Evolutionary conservation across 2,888 invertebrate species (phyloP).

Genomic region (Parnassius mnemosyne): DNA sequence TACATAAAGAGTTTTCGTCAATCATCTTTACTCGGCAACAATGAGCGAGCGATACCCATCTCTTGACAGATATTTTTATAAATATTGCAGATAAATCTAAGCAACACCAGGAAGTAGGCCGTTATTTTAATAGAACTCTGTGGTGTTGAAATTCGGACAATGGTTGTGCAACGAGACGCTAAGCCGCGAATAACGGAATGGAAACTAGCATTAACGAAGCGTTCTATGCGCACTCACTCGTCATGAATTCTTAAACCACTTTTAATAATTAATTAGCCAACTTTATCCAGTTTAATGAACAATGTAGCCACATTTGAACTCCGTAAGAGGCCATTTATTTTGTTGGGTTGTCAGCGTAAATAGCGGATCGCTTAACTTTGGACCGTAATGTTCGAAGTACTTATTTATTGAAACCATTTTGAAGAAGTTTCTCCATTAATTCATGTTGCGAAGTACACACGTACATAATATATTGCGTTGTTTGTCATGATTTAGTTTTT

Average conservation of each 20-base stretch:
- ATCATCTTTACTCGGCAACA: conserved; percentile 18
- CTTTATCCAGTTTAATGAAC: conserved; percentile 25
- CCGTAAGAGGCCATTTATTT: conserved; percentile 25
- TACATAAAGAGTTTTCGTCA: conserved; percentile 17
- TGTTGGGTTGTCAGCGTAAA: conserved; percentile 29
- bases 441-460: conserved; percentile 13
- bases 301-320: conserved; percentile 15
- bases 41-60: conserved; percentile 21
- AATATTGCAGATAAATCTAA: conserved; percentile 19
- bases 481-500: conserved; percentile 9
- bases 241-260: conserved; percentile 17
- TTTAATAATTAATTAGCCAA: conserved; percentile 20
- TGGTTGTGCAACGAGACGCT: conserved; percentile 16
- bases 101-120: conserved; percentile 20
- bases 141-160: conserved; percentile 21
- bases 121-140: conserved; percentile 23
- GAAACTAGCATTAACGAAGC: not conserved
- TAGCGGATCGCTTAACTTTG: conserved; percentile 31
- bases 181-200: conserved; percentile 5
- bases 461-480: conserved; percentile 4
- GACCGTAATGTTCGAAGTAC: conserved; percentile 26
- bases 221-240: not conserved
- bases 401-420: conserved; percentile 32
- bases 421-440: conserved; percentile 27
- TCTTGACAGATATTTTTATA: conserved; percentile 23